Percentiles rank a stretch among this genome's conserved stretches.
Conservation (phyloP, 2,797 vertebrate species). For the Ammospiza maritima region DNA sequence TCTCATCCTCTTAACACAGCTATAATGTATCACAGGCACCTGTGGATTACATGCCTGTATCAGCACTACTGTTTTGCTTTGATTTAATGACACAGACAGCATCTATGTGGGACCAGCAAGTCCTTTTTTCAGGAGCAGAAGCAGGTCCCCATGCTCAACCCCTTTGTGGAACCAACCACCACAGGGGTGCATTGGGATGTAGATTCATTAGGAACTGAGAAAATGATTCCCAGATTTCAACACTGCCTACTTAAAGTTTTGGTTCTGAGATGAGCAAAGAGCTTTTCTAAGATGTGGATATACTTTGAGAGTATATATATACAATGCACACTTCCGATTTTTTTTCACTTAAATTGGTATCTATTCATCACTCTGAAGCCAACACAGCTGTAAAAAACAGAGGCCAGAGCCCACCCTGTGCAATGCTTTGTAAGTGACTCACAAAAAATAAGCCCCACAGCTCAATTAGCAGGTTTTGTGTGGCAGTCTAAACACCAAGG, state of each 20-base stretch:
- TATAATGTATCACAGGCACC: neutral
- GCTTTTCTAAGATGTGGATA: neutral
- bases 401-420: neutral
- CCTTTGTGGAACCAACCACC: neutral
- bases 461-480: neutral
- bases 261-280: neutral
- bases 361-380: neutral
- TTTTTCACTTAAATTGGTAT: neutral
- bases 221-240: neutral
- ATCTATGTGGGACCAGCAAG: neutral
- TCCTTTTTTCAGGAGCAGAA: neutral
- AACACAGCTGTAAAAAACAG: neutral
- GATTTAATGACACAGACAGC: neutral
- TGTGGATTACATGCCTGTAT: fast-evolving
- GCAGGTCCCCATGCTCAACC: neutral
- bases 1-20: neutral
- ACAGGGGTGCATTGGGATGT: neutral
- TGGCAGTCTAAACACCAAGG: neutral
- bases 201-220: neutral
- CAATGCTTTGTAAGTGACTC: neutral
- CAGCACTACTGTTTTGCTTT: neutral
- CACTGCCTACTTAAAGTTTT: neutral
- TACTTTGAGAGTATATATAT: neutral
- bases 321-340: neutral
- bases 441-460: neutral